phyloP scores from a whole-genome alignment of 2,888 invertebrate genomes.

The Pasiphila rectangulata region DNA sequence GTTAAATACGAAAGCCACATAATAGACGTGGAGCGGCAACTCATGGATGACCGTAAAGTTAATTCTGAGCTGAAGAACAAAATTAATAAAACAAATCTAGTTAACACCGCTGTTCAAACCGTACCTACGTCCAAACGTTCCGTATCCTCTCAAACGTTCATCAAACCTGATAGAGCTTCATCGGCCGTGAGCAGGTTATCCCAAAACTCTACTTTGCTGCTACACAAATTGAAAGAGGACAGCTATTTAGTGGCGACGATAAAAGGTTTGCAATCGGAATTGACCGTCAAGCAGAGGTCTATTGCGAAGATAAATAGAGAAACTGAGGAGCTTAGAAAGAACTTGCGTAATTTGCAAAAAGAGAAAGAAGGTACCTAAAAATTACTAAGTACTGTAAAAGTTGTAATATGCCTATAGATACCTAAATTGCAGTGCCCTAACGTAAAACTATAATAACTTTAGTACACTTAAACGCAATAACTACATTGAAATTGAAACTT shows the following conservation, averaged over 20 bases:
- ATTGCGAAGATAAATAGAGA: constrained; percentile 87
- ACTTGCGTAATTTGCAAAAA: constrained; percentile 87
- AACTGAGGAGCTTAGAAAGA: constrained; percentile 87
- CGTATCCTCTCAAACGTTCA: constrained; percentile 59
- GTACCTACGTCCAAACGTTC: constrained; percentile 50
- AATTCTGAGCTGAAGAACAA: constrained; percentile 79
- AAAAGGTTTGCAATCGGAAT: constrained; percentile 87
- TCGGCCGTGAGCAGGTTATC: constrained; percentile 77
- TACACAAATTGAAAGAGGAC: constrained; percentile 84
- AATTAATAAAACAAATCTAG: constrained; percentile 61
- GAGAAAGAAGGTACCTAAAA: constrained; percentile 88
- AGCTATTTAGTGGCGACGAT: constrained; percentile 89
- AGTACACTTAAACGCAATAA: neutral
- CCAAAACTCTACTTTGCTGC: constrained; percentile 75
- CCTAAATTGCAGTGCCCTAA: no score
- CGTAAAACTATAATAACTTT: no score
- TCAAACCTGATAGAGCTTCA: constrained; percentile 62
- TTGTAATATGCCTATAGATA: no score
- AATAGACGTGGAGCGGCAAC: constrained; percentile 86
- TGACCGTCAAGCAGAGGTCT: constrained; percentile 87
- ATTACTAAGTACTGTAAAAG: no score
- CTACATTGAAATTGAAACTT: no score
- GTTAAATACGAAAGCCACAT: constrained; percentile 88
- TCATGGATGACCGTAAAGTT: constrained; percentile 71
- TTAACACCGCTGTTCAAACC: constrained; percentile 74